Conservation (phyloP, 2,888 invertebrate species). For the Andrena bicolor region DNA sequence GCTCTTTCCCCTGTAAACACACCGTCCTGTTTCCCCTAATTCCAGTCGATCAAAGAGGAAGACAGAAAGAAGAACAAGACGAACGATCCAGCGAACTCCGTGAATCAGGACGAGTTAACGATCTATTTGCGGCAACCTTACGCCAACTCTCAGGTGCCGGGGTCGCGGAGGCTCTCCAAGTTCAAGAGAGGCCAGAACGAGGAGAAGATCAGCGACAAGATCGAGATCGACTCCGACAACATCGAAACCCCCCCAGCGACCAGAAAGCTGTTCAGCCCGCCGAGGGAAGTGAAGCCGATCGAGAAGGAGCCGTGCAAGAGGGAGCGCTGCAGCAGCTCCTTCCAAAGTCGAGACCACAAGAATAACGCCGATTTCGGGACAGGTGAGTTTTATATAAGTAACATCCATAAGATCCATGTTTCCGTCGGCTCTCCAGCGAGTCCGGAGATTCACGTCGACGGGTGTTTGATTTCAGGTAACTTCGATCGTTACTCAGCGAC, state of each 20-base stretch:
- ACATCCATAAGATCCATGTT: too few relatives aligned
- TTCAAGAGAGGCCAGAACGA: constrained; percentile 73
- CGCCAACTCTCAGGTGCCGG: constrained; percentile 63
- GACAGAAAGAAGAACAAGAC: constrained; percentile 83
- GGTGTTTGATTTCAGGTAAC: constrained; percentile 86
- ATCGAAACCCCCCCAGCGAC: constrained; percentile 95
- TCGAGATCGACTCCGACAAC: constrained; percentile 95
- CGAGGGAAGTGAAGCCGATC: constrained; percentile 87
- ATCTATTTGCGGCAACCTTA: constrained; percentile 82
- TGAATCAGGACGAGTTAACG: constrained; percentile 80
- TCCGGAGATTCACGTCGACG: too few relatives aligned
- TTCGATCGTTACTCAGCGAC: constrained; percentile 94
- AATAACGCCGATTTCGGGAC: constrained; percentile 78
- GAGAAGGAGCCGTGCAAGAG: constrained; percentile 82
- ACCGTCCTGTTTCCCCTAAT: constrained; percentile 12
- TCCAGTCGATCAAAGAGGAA: constrained; percentile 82
- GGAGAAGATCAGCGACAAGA: constrained; percentile 87
- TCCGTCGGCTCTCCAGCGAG: too few relatives aligned
- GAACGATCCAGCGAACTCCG: constrained; percentile 63
- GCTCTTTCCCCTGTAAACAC: neutral
- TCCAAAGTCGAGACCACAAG: constrained; percentile 76
- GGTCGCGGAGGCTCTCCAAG: constrained; percentile 76
- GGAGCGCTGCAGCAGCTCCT: constrained; percentile 80
- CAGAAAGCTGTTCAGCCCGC: constrained; percentile 89
- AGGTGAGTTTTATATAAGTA: too few relatives aligned